Evolutionary conservation across 30 jellyfish, hydroid and myxozoan genomes (phyloP).

Genomic region (Hydractinia echinata): DNA sequence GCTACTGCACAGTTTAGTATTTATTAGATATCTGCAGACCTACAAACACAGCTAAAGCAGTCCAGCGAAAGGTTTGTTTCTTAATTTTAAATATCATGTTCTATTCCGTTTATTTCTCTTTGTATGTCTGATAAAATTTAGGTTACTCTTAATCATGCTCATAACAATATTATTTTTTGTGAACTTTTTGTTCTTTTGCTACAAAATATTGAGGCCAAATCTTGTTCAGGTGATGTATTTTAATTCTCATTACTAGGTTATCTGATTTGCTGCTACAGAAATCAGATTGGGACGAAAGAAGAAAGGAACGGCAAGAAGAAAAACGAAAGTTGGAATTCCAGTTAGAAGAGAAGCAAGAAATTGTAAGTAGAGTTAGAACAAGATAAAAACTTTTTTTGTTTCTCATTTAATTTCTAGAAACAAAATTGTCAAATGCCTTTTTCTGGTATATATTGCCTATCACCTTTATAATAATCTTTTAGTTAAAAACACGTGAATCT

Average conservation of each 20-base stretch:
- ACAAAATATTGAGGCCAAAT: too few relatives aligned
- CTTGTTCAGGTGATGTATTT: too few relatives aligned
- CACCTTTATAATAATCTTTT: neutral
- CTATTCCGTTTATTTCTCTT: too few relatives aligned
- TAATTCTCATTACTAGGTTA: conserved; percentile 26
- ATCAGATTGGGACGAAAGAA: conserved; percentile 53
- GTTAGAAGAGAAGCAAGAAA: conserved; percentile 49
- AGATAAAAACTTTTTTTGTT: too few relatives aligned
- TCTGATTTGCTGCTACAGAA: conserved; percentile 63
- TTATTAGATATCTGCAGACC: conserved; percentile 64
- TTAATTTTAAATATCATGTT: neutral
- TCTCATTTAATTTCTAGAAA: too few relatives aligned
- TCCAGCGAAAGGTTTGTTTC: conserved; percentile 62
- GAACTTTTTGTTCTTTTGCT: neutral
- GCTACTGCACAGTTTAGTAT: too few relatives aligned
- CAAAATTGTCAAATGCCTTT: too few relatives aligned
- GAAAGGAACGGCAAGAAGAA: conserved; percentile 26
- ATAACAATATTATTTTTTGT: too few relatives aligned
- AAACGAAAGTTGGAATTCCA: conserved; percentile 40
- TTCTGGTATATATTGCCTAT: neutral
- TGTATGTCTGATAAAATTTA: too few relatives aligned
- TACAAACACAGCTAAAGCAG: conserved; percentile 65
- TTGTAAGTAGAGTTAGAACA: conserved; percentile 16
- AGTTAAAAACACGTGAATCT: conserved; percentile 60
- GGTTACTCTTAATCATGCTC: too few relatives aligned